Conservation (phyloP, 2,888 invertebrate species). For the Troides aeacus region DNA sequence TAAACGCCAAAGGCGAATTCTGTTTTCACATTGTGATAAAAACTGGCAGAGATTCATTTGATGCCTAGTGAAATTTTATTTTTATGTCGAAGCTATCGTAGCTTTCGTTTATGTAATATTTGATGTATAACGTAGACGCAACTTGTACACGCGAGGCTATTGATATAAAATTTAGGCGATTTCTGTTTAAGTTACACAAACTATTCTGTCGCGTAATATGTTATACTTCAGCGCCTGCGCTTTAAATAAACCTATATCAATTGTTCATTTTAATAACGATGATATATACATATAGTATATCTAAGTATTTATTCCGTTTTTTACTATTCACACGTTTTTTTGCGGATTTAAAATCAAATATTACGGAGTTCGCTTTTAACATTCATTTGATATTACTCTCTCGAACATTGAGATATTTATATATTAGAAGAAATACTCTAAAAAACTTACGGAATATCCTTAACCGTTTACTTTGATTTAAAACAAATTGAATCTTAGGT, state of each 20-base stretch:
- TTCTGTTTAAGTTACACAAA: not conserved
- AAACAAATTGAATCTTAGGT: not conserved
- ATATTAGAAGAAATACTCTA: too few species aligned
- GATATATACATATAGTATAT: too few species aligned
- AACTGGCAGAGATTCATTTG: slow-evolving; percentile 47
- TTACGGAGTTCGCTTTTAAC: too few species aligned
- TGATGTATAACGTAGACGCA: not conserved
- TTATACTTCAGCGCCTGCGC: not conserved
- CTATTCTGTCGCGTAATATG: not conserved
- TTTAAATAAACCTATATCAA: slow-evolving; percentile 2
- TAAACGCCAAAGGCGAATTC: slow-evolving; percentile 68
- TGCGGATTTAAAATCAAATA: too few species aligned
- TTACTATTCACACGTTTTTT: too few species aligned
- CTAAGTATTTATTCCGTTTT: too few species aligned
- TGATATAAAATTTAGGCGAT: not conserved
- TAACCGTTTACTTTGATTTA: not conserved
- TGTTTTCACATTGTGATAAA: slow-evolving; percentile 63
- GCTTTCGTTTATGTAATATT: slow-evolving; percentile 32
- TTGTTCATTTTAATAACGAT: too few species aligned
- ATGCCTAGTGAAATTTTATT: slow-evolving; percentile 30
- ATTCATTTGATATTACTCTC: too few species aligned
- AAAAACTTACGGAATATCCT: not conserved
- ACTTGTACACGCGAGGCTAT: not conserved
- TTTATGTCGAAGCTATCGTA: slow-evolving; percentile 30
- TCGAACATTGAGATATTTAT: too few species aligned